Evolutionary conservation across 2,888 invertebrate genomes (phyloP), one percentile per base, ranked within the genome.

Genomic region (Drosophila meridiana): DNA sequence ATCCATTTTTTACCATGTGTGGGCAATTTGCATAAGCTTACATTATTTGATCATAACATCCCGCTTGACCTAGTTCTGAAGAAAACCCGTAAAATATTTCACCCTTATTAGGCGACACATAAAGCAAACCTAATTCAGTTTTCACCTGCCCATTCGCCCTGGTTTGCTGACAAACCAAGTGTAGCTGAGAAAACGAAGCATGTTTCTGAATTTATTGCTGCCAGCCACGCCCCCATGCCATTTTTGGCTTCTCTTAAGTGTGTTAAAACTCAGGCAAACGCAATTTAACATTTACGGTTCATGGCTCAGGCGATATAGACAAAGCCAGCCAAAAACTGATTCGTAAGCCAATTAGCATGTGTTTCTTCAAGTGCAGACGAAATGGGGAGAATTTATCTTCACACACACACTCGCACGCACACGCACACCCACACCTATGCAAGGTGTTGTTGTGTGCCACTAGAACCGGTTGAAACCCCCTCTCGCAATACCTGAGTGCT

Each of bases 201-300:
- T 59, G 50, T 42, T 30, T 78, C 55, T 62, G 56, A 69, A 79
- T 76, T 77, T 75, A 79, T 79, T 40, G 50, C 70, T 43, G 26
- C 20, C 30, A 32, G 66, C 48, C 66, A 76, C 80, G 65, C 70
- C 59, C 34, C 20, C 13, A 11, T 8, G n/a, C 52, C 57, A 43
- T 28, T 40, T 68, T 63, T 58, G 36, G 32, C 34, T 64, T 38
- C 38, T 38, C 9, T 65, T 32, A 40, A 43, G 43, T 72, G 52
- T 28, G 28, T 32, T 50, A 79, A 74, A 74, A 79, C 73, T 75
- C 83, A 87, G 69, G 83, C 88, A 77, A 89, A 86, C 71, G 79
- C 66, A 83, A 88, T 90, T 88, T 76, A 88, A 80, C 72, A 77
- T 89, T 87, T 89, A 87, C 87, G 89, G 90, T 87, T 87, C 87